Base-by-base conservation (phyloP, 2,113 vertebrate species). In the Cynopterus brachyotis region DNA sequence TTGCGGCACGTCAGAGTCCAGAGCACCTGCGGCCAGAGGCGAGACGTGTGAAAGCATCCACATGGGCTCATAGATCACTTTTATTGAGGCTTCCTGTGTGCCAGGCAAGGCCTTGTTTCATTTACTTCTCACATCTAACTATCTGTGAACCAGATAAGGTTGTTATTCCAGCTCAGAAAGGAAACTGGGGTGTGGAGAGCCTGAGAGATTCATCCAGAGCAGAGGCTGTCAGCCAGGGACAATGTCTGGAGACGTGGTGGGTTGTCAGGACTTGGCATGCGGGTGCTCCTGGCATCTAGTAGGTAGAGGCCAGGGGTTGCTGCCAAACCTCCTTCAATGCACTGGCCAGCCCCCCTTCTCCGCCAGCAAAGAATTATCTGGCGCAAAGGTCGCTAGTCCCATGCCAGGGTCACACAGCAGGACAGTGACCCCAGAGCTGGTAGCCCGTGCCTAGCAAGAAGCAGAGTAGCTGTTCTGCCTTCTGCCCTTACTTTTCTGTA, bases 291-390 rank as follows among this genome's bases (percentile, higher is more conserved):
- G 42, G 70, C 22, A 37, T 20, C 70, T 28, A 4, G 55, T 16
- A 40, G 47, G 3, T 13, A 10, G 62, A 73, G n/a, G 59, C 66
- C 93, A n/a, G 2, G 22, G 19, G 28, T 10, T 7, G 1, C 17
- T 8, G 30, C 10, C 22, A 1, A 17, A 16, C 6, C 2, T 17
- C 28, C 37, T 35, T 6, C 57, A 1, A 0, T 0, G 9, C 4
- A 10, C 32, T 2, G 16, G n/a, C 1, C 2, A 3, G 4, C 17
- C 35, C 80, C 17, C 13, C 24, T 6, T 6, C 22, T 13, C 35
- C 22, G 26, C 16, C 32, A 9, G 0, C 20, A 19, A 26, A 45
- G 60, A 16, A 6, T 59, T 26, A 2, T 3, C 9, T 5, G 2
- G n/a, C 9, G 24, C 16, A 0, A 13, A 45, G 28, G 40, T 45